phyloP scores from a whole-genome alignment of 2,797 vertebrate species.

The Anguilla obscura region DNA sequence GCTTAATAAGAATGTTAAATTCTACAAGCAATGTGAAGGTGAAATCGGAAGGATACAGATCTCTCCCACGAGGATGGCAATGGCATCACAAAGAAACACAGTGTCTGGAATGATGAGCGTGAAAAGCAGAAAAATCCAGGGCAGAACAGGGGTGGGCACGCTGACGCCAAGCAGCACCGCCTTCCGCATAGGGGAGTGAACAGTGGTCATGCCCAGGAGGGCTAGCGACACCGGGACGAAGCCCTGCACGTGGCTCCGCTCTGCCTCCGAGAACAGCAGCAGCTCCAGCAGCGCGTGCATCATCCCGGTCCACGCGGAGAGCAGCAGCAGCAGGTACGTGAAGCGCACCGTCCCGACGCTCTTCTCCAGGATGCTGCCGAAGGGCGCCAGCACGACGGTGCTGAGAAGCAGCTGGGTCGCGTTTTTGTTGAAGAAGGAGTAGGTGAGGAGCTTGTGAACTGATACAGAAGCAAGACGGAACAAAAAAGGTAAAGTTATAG shows the following conservation, averaged over 20 bases:
- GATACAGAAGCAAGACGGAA: neutral
- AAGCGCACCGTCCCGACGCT: constrained; percentile 53
- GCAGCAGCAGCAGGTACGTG: constrained; percentile 42
- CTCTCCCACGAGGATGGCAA: constrained; percentile 48
- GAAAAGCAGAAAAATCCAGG: constrained; percentile 52
- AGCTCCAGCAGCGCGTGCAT: constrained; percentile 45
- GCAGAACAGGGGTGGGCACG: constrained; percentile 48
- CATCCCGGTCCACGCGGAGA: constrained; percentile 44
- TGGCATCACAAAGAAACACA: constrained; percentile 50
- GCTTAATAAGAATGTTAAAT: neutral
- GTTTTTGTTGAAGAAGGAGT: constrained; percentile 52
- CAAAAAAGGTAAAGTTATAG: neutral
- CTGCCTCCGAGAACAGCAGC: constrained; percentile 41
- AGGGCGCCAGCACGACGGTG: constrained; percentile 34
- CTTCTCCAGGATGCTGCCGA: constrained; percentile 50
- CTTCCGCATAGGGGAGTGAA: constrained; percentile 47
- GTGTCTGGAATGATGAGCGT: constrained; percentile 48
- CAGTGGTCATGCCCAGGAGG: constrained; percentile 47
- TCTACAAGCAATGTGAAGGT: neutral
- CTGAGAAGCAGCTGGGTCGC: constrained; percentile 38
- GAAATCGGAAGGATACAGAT: constrained; percentile 54
- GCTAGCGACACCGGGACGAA: constrained; percentile 50
- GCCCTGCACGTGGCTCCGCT: constrained; percentile 41
- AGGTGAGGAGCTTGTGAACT: constrained; percentile 58
- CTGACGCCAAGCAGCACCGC: constrained; percentile 51